These are phyloP conservation scores for Macrosteles quadrilineatus DNA, from an alignment of 1,140 invertebrate genomes.

Conservation along the genomic window DNA sequence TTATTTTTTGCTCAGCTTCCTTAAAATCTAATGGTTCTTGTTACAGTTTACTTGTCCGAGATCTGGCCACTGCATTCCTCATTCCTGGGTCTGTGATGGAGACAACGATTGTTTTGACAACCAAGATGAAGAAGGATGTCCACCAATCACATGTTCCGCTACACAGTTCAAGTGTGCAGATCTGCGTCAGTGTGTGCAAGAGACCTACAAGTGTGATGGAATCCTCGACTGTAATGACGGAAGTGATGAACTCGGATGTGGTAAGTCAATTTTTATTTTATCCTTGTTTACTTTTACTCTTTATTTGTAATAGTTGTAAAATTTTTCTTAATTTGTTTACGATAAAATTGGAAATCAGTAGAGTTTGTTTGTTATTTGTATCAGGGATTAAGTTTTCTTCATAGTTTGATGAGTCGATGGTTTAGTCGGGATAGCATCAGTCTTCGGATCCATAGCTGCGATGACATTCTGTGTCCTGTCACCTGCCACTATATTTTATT, in stretches of 20 bases:
- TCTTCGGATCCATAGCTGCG: no score
- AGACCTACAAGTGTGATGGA: conserved; percentile 92
- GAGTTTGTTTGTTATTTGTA: background rate
- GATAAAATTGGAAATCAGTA: no score
- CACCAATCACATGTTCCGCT: conserved; percentile 90
- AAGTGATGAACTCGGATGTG: conserved; percentile 86
- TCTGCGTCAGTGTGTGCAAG: conserved; percentile 88
- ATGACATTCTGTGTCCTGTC: no score
- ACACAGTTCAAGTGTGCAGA: conserved; percentile 93
- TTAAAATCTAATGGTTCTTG: no score
- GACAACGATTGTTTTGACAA: conserved; percentile 98
- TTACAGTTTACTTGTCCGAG: conserved; percentile 89
- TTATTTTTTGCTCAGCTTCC: no score
- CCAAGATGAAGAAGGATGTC: conserved; percentile 95
- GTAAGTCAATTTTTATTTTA: conserved; percentile 50
- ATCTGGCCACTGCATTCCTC: conserved; percentile 94
- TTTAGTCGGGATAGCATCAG: no score
- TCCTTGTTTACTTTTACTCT: background rate
- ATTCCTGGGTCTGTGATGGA: conserved; percentile 86
- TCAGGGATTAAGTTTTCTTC: no score
- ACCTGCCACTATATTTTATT: no score
- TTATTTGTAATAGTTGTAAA: background rate
- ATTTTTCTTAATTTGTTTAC: no score
- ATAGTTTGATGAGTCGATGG: no score
- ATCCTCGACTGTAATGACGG: conserved; percentile 91